Conservation (phyloP, 1,140 invertebrate species). For the Papilio helenus region DNA sequence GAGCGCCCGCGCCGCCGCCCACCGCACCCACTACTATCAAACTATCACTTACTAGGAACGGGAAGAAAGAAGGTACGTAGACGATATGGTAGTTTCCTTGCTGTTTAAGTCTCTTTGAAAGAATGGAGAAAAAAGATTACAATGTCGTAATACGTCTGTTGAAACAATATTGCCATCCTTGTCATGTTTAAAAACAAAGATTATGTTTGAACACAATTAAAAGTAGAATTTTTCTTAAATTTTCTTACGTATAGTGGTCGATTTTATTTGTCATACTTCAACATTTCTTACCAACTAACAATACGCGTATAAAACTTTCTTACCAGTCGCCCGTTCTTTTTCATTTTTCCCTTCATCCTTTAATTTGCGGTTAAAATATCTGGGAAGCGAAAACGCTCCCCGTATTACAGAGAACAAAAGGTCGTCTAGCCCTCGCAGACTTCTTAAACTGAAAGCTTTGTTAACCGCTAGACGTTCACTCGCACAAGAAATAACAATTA, state of each 20-base stretch:
- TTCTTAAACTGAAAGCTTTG: constrained; percentile 16
- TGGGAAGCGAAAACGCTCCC: constrained; percentile 15
- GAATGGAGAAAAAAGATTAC: background rate
- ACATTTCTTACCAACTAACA: background rate
- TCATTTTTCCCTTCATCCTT: constrained; percentile 27
- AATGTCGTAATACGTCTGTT: too few relatives aligned
- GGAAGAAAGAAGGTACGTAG: constrained; percentile 95
- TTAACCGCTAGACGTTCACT: constrained; percentile 6
- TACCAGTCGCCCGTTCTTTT: background rate
- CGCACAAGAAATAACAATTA: background rate
- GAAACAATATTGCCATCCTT: too few relatives aligned
- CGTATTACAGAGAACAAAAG: constrained; percentile 9
- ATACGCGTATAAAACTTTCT: background rate
- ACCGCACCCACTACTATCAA: constrained; percentile 88
- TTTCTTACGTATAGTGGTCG: background rate
- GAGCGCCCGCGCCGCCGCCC: constrained; percentile 84
- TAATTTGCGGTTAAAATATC: constrained; percentile 32
- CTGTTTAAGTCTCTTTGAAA: background rate
- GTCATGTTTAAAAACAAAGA: too few relatives aligned
- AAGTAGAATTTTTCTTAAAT: background rate
- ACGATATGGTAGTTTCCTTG: background rate
- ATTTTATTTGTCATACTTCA: background rate
- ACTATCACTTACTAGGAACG: constrained; percentile 93
- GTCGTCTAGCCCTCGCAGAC: constrained; percentile 9
- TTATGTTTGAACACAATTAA: too few relatives aligned